Conservation (phyloP, 2,888 invertebrate genomes). For the Drosophila basisetae region DNA sequence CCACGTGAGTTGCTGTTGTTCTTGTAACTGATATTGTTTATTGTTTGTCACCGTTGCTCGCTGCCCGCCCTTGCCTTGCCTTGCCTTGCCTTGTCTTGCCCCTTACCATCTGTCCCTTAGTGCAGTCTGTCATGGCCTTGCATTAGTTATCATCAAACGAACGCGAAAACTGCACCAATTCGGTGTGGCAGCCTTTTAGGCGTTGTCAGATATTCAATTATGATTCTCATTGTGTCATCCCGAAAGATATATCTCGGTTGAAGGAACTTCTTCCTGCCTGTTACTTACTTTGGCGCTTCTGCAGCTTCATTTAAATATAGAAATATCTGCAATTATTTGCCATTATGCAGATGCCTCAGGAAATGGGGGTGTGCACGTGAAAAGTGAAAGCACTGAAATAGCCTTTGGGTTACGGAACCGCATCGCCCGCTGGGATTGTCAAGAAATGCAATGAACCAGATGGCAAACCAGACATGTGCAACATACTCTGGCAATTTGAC, state of each 20-base stretch:
- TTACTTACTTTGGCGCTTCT: not conserved
- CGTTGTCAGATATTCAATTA: constrained; percentile 22
- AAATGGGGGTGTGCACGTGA: not conserved
- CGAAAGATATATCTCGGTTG: too few species aligned
- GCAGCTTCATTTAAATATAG: not conserved
- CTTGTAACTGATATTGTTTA: constrained; percentile 8
- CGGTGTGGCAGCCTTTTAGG: constrained; percentile 50
- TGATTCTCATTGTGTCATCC: not conserved
- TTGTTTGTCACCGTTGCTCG: constrained; percentile 8
- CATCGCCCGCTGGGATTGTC: not conserved
- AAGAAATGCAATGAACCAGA: not conserved
- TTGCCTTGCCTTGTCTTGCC: not conserved
- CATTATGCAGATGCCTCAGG: not conserved
- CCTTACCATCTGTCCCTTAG: not conserved
- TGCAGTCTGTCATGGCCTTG: not conserved
- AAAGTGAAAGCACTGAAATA: not conserved
- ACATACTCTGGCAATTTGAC: not conserved
- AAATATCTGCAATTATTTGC: not conserved
- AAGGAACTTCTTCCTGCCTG: not conserved
- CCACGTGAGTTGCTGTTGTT: constrained; percentile 53
- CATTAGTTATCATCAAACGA: not conserved
- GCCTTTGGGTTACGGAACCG: not conserved
- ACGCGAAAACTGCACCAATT: not conserved
- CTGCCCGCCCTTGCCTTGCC: constrained; percentile 1
- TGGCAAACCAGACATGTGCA: not conserved